Base-by-base conservation (phyloP, 2,888 invertebrate genomes). In the Lasioglossum oenotherae region DNA sequence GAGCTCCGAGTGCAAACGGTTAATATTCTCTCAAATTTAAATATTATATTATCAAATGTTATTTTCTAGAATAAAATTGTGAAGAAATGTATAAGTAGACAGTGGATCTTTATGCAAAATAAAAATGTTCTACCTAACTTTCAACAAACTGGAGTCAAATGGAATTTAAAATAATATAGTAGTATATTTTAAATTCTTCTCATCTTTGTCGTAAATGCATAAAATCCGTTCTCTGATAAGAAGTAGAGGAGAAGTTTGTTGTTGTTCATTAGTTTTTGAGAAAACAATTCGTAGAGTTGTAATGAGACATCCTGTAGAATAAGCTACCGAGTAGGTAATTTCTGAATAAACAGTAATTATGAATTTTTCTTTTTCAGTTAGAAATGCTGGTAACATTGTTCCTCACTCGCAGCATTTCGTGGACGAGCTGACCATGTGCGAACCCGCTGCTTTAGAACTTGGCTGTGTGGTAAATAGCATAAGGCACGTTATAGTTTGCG, bases 331-430 rank as follows among this genome's bases (percentile, higher is more conserved):
- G 67, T 69, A 53, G 19, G 49, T 49, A 46, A 19, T 74, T 35
- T 53, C 23, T 23, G 10, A 23, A 35, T 23, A 49, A 41, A 74
- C 2, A 23, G 23, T 19, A 27, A 27, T 14, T 27, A 12, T 80
- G 69, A 76, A 53, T 35, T 60, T 31, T 41, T 60, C 76, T 46
- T 69, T 96, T 96, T 85, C 95, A 98, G 99, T 99, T 2, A 96
- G 99, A 95, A 99, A 99, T 96, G 99, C 99, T 73, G 99, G 99
- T 6, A 99, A 99, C 95, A 96, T 99, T 82, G 97, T 99, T 92
- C 99, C 99, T 0, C 98, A 99, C 95, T 98, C 98, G 23, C 97
- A 98, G 93, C 97, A 98, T 94, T 98, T 98, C 94, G 96, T 97
- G 84, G 98, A 98, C 92, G 98, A 98, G 94, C 97, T 98, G 93